Conservation (phyloP, 1,140 invertebrate genomes). For the Aethina tumida region DNA sequence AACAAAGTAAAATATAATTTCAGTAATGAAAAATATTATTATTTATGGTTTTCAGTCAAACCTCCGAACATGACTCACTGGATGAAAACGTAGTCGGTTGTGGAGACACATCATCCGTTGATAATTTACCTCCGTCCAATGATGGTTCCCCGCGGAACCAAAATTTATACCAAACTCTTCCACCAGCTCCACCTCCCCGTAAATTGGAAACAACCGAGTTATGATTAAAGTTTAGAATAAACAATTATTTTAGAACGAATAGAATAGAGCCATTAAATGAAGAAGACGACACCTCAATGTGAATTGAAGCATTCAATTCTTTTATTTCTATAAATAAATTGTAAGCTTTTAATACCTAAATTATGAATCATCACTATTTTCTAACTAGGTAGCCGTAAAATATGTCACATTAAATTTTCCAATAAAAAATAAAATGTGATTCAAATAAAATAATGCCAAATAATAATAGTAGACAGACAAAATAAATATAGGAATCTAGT, state of each 20-base stretch:
- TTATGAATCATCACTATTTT: no score
- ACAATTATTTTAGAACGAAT: constrained; percentile 4
- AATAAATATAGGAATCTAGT: no score
- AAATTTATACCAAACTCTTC: constrained; percentile 50
- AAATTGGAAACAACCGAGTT: constrained; percentile 82
- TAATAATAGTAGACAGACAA: no score
- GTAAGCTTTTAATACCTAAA: no score
- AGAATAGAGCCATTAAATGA: constrained; percentile 1
- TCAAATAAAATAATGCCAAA: no score
- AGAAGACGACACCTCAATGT: neutral
- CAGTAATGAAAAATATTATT: constrained; percentile 4
- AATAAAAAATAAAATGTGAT: no score
- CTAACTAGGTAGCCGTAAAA: no score
- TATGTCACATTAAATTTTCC: no score
- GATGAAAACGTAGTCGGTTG: constrained; percentile 78
- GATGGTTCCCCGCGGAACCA: constrained; percentile 23
- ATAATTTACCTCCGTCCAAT: constrained; percentile 37
- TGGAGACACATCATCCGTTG: constrained; percentile 44
- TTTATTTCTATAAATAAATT: no score
- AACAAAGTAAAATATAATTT: neutral
- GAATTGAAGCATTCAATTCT: no score
- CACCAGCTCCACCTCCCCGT: constrained; percentile 56
- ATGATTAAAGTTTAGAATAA: constrained; percentile 27
- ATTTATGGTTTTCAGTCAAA: constrained; percentile 44
- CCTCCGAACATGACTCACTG: constrained; percentile 72